Base-by-base conservation (phyloP, 64 coral and sea anemone species). In the Anthopleura sola region DNA sequence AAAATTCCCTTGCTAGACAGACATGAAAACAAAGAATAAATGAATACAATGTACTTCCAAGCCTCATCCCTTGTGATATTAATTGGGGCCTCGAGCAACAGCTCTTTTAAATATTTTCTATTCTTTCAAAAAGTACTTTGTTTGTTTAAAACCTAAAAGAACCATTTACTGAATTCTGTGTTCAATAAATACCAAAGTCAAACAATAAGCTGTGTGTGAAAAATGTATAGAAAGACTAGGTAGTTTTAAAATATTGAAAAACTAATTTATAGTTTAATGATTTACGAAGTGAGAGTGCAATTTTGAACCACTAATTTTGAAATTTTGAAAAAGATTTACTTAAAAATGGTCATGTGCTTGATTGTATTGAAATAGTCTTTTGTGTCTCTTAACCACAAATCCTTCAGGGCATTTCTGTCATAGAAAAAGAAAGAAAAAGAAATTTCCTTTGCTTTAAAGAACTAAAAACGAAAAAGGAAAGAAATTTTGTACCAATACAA, bases 121-220 rank as follows among this genome's bases (percentile, higher is more conserved):
- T 37, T 77, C 19, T 39, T 77, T 77, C 29, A 37, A 6, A 34
- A 77, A 37, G 37, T 77, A 37, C 24, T 77, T 33, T 37, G 76
- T 79, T 79, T 79, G 76, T 79, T 79, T 79, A 79, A 79, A 79
- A 2, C 44, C 76, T 19, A 38, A 79, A 79, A 7, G 31, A 79
- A 16, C 76, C 5, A 44, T 79, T 71, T 71, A 36, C 29, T 71
- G 66, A 71, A 71, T 71, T 71, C 66, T 71, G 29, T 32, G 28
- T 71, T 71, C 66, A 32, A 71, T 71, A 71, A 71, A 71, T 32
- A 71, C 66, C 11, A 71, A 29, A 13, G 0, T 71, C 26, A 71
- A 71, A 71, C 66, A 71, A 34, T 71, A 32, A 34, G 0, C 29
- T 32, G 34, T 15, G 28, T 29, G 14, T 71, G 66, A 34, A 12